Evolutionary conservation across 2,113 vertebrate species (phyloP), one percentile per base, ranked within the genome.

Genomic region (Nibea coibor): DNA sequence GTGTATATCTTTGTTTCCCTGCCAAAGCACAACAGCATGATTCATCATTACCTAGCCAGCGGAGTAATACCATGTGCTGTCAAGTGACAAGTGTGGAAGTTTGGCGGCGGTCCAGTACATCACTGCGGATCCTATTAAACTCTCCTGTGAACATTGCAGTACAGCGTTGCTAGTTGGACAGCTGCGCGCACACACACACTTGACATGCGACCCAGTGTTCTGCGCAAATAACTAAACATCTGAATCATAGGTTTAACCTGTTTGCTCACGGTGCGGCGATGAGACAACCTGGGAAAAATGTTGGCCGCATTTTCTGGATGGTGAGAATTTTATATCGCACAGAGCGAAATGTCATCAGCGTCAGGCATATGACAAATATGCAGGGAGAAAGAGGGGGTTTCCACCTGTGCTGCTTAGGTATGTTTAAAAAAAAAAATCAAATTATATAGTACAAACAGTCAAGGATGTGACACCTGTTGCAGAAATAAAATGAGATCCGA

Each of bases 111-210:
- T 89, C 91, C 91, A 92, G 85, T 67, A 67, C 76, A 71, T 78
- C 79, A 74, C 82, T 63, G 83, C 72, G 82, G 83, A 91, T 91
- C 87, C 80, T 65, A 88, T 92, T 91, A 92, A 89, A 87, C 63
- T 80, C 78, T 81, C 75, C 75, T 63, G 72, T 80, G 82, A 88
- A 88, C 74, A 64, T 42, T 1, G 39, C 67, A 58, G 83, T 50
- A 19, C 71, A 75, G 56, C 22, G 11, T n/a, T 63, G 64, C 74
- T 58, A 35, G 45, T 5, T 31, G 22, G 72, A 72, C 64, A 81
- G 85, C 83, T 86, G 80, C 73, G 76, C 70, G 80, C 73, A 74
- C 70, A 62, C 85, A 85, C 68, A 75, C 72, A 17, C 57, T 65
- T 76, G 85, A 85, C 75, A 75, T 62, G 80, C 70, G 88, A 85